Evolutionary conservation across 2,797 vertebrate genomes (phyloP), one percentile per base, ranked within the genome.

Genomic region (Ptychadena robeensis): DNA sequence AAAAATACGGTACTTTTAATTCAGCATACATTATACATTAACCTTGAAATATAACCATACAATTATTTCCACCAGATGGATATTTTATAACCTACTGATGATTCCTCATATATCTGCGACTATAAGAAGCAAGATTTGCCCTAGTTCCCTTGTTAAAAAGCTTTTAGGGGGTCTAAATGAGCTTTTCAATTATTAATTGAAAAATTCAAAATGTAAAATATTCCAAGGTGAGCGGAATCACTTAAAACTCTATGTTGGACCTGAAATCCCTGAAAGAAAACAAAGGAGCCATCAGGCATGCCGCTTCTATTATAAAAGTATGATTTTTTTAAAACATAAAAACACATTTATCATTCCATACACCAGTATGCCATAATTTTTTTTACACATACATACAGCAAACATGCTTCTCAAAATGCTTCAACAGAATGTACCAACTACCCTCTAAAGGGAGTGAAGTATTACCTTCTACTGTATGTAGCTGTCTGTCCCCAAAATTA

Each of bases 381-480:
- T n/a, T 12, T 2, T 7, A 7, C n/a, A 59, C 37, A 59, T 64
- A 64, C 69, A 34, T 61, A 34, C 48, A 34, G 3, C 48, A 34
- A 9, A 48, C 35, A 71, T n/a, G 37, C 27, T 40, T 72, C 12
- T 40, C n/a, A 12, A 31, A 57, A 30, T 12, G 25, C 15, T 18
- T 32, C 9, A 31, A 69, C 12, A 63, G 15, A 31, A 18, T 9
- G 15, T 38, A 30, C 12, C 31, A 22, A 37, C 9, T 53, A 31
- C 44, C 44, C 44, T 37, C 69, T 30, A 22, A 12, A 27, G 30
- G 67, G 38, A 61, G 40, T 57, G 64, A 40, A 28, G 34, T 53
- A 44, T 83, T 83, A 83, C 81, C 81, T 83, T 53, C 73, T 70
- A 82, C 31, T 40, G 37, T 48, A 82, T 22, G 59, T 69, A 72